Evolutionary conservation across 2,888 invertebrate genomes (phyloP), one percentile per base, ranked within the genome.

Genomic region (Agapetus fuscipes): DNA sequence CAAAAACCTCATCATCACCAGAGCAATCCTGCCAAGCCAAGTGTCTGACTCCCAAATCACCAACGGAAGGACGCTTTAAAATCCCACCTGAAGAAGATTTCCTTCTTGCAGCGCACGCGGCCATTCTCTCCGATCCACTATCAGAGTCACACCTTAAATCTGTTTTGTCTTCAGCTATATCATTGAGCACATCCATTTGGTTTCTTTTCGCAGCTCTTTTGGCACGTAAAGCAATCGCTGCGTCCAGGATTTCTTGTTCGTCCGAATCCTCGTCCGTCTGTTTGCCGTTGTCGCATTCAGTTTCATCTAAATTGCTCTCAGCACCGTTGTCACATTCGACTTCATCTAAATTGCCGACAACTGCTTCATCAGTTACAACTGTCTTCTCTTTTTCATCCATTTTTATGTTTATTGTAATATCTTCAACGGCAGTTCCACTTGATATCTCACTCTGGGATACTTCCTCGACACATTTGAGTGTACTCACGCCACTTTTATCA

Each of bases 1-100:
- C 61, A 57, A 80, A 79, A 10, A 79, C 80, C 48, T 80, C 79
- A 53, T 80, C 79, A 48, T 68, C 66, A 45, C 64, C 64, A 29
- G 39, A 34, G 9, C 24, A 29, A 10, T 46, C 46, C 16, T 30
- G 14, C 17, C 30, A 17, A 16, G 35, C 24, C n/a, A 31, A 20
- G 13, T 26, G 34, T 26, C 39, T 34, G 31, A 40, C 31, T 5
- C 39, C 39, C 4, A 37, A 37, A 30, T 42, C 42, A 7, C 37
- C 47, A 20, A 47, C 37, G 20, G 45, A 45, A 16, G 48, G 48
- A n/a, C 48, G 36, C 31, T 48, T 48, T 30, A 48, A 30, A 24
- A 48, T 48, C 7, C 48, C 48, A 1, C 46, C 47, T 13, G 39
- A 41, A n/a, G 48, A 48, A 10, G 41, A 40, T 27, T 45, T 43